A percentile compares a stretch with the other conserved stretches of the same genome.
Conservation (phyloP, 1,140 invertebrate genomes). For the Ectropis grisescens region DNA sequence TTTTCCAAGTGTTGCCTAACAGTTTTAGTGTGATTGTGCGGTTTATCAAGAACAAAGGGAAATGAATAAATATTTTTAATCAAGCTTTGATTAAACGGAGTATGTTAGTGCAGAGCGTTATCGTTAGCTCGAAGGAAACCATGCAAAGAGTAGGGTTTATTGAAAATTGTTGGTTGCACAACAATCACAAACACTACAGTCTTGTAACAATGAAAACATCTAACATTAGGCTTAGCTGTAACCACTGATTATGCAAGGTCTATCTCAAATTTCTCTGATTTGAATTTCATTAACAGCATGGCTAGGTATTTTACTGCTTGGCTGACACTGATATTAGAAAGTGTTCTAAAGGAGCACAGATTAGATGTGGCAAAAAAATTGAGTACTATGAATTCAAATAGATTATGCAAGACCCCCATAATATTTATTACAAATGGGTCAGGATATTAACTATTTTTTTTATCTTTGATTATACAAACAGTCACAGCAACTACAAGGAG, state of each 20-base stretch:
- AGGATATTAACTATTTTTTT: no score
- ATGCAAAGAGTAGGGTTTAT: slow-evolving; percentile 52
- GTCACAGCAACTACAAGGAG: no score
- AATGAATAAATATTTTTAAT: slow-evolving; percentile 29
- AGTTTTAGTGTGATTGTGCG: no score
- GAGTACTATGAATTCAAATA: no score
- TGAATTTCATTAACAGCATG: not conserved
- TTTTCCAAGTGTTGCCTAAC: no score
- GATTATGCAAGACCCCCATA: no score
- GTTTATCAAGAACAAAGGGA: slow-evolving; percentile 2
- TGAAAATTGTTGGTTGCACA: slow-evolving; percentile 63
- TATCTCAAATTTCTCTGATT: slow-evolving; percentile 3
- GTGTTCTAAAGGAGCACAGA: no score
- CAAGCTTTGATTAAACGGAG: slow-evolving; percentile 40
- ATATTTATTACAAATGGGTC: no score
- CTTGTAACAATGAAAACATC: slow-evolving; percentile 40
- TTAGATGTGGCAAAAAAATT: no score
- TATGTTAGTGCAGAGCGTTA: slow-evolving; percentile 21
- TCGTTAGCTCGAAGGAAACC: slow-evolving; percentile 35
- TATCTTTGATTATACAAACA: no score
- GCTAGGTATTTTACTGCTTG: no score
- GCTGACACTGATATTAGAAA: no score
- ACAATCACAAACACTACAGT: slow-evolving; percentile 46
- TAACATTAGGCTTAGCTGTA: slow-evolving; percentile 15
- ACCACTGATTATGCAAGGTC: slow-evolving; percentile 26